Base-by-base conservation (phyloP, 2,888 invertebrate species). In the Tenthredo amoena region DNA sequence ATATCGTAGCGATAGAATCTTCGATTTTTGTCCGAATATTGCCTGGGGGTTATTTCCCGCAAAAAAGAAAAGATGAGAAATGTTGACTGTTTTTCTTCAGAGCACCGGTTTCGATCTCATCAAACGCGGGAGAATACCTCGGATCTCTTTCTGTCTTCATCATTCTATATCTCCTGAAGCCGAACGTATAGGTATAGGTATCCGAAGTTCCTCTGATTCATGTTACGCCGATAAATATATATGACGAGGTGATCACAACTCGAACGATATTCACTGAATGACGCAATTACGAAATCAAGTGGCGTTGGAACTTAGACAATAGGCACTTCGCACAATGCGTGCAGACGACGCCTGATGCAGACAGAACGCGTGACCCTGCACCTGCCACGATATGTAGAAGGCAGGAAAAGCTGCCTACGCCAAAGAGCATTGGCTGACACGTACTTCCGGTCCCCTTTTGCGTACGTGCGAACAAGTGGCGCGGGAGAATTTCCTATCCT, bases 401-500 rank as follows among this genome's bases (percentile, higher is more conserved):
- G 77, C 68, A 68, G 68, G 15, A 34, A 68, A 34, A 68, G 34
- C 77, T 55, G 40, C 47, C 81, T 40, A 34, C 68, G 68, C 34
- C 62, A 26, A 26, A 81, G 47, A n/a, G 81, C 58, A 77, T 77
- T 55, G 81, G 62, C 81, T 58, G 81, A 77, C 81, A 81, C 81
- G 81, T 81, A 81, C 81, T 81, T 81, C 81, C 81, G 81, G 81
- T 81, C 81, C 62, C 81, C 62, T 81, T 81, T 81, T 62, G 37
- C 81, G 58, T 81, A 81, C 81, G 81, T 81, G 81, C 81, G 81
- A 81, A 83, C 83, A 58, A 83, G 83, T 83, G 83, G 71, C 68
- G 71, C 83, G 83, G 83, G 71, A 68, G 83, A 83, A 68, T 71
- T n/a, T 68, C 62, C 31, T 47, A 18, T 68, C 47, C 26, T 76